Base-by-base conservation (phyloP, 2,797 vertebrate species). In the Macropodus opercularis region DNA sequence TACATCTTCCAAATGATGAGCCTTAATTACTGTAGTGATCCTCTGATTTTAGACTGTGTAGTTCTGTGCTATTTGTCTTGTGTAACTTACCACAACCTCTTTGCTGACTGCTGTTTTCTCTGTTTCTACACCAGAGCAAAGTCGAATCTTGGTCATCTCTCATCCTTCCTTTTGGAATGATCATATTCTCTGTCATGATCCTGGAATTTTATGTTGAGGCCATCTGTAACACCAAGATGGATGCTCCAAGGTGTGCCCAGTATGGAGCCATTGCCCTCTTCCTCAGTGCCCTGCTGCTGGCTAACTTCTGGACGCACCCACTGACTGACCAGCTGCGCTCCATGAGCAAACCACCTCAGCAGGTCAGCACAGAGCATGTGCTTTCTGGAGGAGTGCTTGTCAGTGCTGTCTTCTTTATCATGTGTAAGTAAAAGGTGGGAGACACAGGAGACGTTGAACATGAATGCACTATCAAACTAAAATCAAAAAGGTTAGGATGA, bases 141-240 rank as follows among this genome's bases (percentile, higher is more conserved):
- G 95, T 98, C 5, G 94, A 96, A 31, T 99, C 96, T 3, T 98
- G 96, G 96, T 95, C 94, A 40, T 89, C 94, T 31, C 95, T 98
- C 69, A 78, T 96, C 77, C 91, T 96, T 78, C 96, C 97, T 24
- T 95, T 99, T 5, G 41, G 83, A 55, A 95, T 94, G 65, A 92
- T 98, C 77, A 92, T 98, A 71, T 94, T 98, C 85, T 96, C 94
- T 2, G 93, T 98, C 34, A 91, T 94, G 89, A 94, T 98, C 84
- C 87, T 99, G 92, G 97, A 98, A 90, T 99, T 98, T 85, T 99
- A 99, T 1, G 94, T 96, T 11, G 96, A 99, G 82, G 94, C 98
- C 23, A 59, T 96, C 72, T 99, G 97, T 86, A 91, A 78, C 27
- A 69, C 94, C 18, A 99, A 98, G 89, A 95, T 98, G 92, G 98